These are phyloP conservation scores for Leptinotarsa tumamoca DNA, from an alignment of 2,888 invertebrate species.

Conservation along the genomic window DNA sequence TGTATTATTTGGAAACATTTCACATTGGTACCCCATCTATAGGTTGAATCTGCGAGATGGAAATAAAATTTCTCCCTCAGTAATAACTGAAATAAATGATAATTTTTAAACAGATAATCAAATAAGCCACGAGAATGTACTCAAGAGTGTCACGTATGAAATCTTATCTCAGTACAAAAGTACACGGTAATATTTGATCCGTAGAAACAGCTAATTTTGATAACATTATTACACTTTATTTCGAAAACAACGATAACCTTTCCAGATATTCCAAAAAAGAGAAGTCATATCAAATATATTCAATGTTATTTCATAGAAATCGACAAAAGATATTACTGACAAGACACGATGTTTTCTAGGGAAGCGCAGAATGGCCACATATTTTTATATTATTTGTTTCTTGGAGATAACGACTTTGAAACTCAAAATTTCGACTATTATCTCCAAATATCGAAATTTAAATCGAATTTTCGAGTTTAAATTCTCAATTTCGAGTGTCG, in stretches of 20 bases:
- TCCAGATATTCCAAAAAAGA: slow-evolving; percentile 19
- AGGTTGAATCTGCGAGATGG: neutral
- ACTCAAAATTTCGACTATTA: too few relatives aligned
- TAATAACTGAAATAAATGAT: slow-evolving; percentile 11
- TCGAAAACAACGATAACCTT: slow-evolving; percentile 26
- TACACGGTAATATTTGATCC: slow-evolving; percentile 26
- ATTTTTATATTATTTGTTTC: too few relatives aligned
- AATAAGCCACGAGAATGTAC: slow-evolving; percentile 16
- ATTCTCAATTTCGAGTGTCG: too few relatives aligned
- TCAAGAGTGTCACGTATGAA: slow-evolving; percentile 34
- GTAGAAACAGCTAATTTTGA: slow-evolving; percentile 24
- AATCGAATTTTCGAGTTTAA: too few relatives aligned
- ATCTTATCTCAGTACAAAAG: slow-evolving; percentile 45
- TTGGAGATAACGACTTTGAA: too few relatives aligned
- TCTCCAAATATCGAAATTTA: too few relatives aligned
- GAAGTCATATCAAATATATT: neutral
- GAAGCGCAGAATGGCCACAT: too few relatives aligned
- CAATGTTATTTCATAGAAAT: neutral
- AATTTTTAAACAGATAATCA: too few relatives aligned
- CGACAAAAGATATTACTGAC: neutral
- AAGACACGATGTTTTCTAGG: too few relatives aligned
- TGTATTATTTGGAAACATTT: too few relatives aligned
- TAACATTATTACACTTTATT: slow-evolving; percentile 22
- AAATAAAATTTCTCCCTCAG: neutral
- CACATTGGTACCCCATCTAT: too few relatives aligned